A percentile compares a stretch with the other conserved stretches of the same genome.
Evolutionary conservation across 2,888 invertebrate species (phyloP).

Genomic region (Gryllus longicercus): DNA sequence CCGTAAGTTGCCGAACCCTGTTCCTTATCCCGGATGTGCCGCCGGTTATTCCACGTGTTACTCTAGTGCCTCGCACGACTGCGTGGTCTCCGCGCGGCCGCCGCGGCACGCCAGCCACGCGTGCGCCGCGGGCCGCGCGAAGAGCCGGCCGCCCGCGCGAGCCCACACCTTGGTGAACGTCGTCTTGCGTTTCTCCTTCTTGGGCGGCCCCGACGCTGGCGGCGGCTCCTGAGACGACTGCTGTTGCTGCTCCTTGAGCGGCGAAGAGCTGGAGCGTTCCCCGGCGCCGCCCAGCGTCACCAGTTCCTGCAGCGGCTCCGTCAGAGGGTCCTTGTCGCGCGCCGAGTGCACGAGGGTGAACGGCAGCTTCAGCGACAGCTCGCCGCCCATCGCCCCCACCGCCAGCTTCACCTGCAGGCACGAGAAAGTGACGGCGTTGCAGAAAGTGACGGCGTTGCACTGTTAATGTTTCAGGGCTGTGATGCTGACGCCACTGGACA

Average conservation of each 20-base stretch:
- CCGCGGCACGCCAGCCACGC: too few relatives aligned
- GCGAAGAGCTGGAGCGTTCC: background rate
- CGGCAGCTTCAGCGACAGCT: constrained; percentile 73
- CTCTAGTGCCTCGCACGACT: too few relatives aligned
- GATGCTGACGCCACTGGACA: too few relatives aligned
- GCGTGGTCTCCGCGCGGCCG: too few relatives aligned
- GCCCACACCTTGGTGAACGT: background rate
- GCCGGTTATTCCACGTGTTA: too few relatives aligned
- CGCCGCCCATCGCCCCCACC: constrained; percentile 77
- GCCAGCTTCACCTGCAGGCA: constrained; percentile 62
- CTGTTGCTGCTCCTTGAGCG: background rate
- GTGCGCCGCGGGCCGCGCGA: too few relatives aligned
- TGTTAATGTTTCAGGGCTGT: too few relatives aligned
- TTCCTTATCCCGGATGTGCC: too few relatives aligned
- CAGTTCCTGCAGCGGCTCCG: background rate
- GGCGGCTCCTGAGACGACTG: background rate
- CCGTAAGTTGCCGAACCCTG: too few relatives aligned
- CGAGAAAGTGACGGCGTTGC: too few relatives aligned
- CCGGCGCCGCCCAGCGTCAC: background rate
- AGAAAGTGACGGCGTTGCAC: too few relatives aligned
- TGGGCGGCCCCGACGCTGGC: background rate
- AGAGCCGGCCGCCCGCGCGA: background rate
- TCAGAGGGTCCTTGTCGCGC: constrained; percentile 47
- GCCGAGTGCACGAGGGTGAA: constrained; percentile 75
- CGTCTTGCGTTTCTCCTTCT: background rate